Conservation (phyloP, 2,888 invertebrate genomes). For the Drosophila longiperda region DNA sequence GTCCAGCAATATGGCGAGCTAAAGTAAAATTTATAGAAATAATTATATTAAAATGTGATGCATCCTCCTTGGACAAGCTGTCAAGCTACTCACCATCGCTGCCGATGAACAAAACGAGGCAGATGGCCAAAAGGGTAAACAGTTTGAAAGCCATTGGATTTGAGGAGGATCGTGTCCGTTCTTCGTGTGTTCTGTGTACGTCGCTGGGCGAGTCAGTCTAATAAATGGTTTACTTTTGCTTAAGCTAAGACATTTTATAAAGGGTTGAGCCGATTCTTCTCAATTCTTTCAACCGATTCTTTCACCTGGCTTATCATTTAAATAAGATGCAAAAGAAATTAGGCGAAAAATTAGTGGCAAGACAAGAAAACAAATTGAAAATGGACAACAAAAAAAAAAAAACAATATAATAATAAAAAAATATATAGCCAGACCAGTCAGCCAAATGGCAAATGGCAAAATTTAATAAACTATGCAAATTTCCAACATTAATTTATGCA, state of each 20-base stretch:
- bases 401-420: constrained; percentile 6
- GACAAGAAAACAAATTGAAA: constrained; percentile 40
- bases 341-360: constrained; percentile 41
- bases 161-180: constrained; percentile 1
- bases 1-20: constrained; percentile 64
- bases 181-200: constrained; percentile 37
- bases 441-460: constrained; percentile 54
- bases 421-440: constrained; percentile 13
- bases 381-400: constrained; percentile 26
- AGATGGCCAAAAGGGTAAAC: constrained; percentile 58
- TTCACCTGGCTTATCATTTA: constrained; percentile 48
- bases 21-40: not conserved
- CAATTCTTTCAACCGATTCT: constrained; percentile 28
- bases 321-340: constrained; percentile 60
- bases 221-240: constrained; percentile 66
- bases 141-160: constrained; percentile 65
- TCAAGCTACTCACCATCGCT: constrained; percentile 65
- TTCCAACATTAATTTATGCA: constrained; percentile 60
- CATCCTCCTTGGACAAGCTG: not conserved
- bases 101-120: constrained; percentile 57
- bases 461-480: constrained; percentile 76
- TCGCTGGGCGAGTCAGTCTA: constrained; percentile 68
- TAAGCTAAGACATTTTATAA: constrained; percentile 77
- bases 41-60: not conserved
- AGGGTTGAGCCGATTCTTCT: constrained; percentile 26